Conservation (phyloP, 2,888 invertebrate genomes). For the Mamestra brassicae region DNA sequence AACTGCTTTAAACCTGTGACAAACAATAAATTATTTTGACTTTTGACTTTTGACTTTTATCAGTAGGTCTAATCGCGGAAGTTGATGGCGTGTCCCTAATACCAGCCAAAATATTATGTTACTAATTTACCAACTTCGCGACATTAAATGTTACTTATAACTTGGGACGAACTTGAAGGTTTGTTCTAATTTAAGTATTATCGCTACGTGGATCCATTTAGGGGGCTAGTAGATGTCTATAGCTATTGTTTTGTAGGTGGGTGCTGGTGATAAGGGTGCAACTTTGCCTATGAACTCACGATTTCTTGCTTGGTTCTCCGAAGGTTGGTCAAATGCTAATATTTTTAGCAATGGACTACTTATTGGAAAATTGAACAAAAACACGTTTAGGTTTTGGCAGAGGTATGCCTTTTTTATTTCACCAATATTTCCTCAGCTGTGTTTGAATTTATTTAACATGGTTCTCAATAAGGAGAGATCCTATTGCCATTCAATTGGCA, state of each 20-base stretch:
- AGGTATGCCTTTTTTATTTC: too few relatives aligned
- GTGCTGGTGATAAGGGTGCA: background rate
- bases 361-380: background rate
- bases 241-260: background rate
- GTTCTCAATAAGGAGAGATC: too few relatives aligned
- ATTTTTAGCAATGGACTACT: background rate
- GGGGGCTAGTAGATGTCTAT: background rate
- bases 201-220: slow-evolving; percentile 20
- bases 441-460: too few relatives aligned
- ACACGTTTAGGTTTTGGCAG: too few relatives aligned
- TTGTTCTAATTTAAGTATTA: slow-evolving; percentile 38
- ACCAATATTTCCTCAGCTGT: too few relatives aligned
- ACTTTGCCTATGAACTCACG: background rate
- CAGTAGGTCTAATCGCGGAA: slow-evolving; percentile 13
- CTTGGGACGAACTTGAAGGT: slow-evolving; percentile 52
- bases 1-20: too few relatives aligned
- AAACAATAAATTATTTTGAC: too few relatives aligned
- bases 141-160: slow-evolving; percentile 56
- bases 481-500: too few relatives aligned
- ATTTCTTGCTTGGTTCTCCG: too few relatives aligned
- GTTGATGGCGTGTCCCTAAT: slow-evolving; percentile 55
- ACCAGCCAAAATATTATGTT: slow-evolving; percentile 56
- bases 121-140: slow-evolving; percentile 56
- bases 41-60: too few relatives aligned
- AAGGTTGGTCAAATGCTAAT: background rate